A percentile compares a stretch with the other conserved stretches of the same genome.
Conservation (phyloP, 2,113 vertebrate genomes). For the Porphyrio hochstetteri region DNA sequence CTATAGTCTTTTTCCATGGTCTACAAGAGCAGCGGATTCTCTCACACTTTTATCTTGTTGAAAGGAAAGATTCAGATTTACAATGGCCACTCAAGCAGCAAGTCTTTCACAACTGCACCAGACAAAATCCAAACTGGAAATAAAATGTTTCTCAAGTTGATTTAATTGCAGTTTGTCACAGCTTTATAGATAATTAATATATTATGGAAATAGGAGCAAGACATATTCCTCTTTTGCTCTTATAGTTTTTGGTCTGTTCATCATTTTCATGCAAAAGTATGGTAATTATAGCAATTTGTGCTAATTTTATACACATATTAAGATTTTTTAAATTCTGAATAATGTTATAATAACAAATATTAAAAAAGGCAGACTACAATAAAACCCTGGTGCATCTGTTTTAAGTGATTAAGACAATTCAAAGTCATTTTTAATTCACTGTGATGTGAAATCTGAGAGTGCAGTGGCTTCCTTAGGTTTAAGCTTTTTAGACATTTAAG, state of each 20-base stretch:
- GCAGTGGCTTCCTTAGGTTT: neutral
- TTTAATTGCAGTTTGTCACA: neutral
- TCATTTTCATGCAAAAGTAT: neutral
- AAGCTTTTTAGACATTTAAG: neutral
- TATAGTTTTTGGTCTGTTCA: neutral
- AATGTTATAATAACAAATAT: neutral
- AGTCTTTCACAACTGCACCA: neutral
- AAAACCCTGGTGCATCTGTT: neutral
- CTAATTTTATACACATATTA: neutral
- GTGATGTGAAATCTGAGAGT: neutral
- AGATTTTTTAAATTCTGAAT: neutral
- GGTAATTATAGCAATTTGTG: neutral
- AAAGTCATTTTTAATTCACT: neutral
- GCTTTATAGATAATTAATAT: neutral
- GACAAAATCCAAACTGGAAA: neutral
- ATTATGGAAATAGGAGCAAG: neutral
- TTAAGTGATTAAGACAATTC: neutral
- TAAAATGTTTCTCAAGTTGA: neutral
- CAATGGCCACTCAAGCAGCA: neutral
- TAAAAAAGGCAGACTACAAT: neutral
- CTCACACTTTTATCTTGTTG: constrained; percentile 1
- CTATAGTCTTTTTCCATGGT: neutral
- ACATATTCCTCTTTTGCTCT: neutral
- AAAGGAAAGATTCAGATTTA: constrained; percentile 3
- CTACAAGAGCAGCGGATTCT: neutral